Base-by-base conservation (phyloP, 2,113 vertebrate genomes). In the Nesoenas mayeri region DNA sequence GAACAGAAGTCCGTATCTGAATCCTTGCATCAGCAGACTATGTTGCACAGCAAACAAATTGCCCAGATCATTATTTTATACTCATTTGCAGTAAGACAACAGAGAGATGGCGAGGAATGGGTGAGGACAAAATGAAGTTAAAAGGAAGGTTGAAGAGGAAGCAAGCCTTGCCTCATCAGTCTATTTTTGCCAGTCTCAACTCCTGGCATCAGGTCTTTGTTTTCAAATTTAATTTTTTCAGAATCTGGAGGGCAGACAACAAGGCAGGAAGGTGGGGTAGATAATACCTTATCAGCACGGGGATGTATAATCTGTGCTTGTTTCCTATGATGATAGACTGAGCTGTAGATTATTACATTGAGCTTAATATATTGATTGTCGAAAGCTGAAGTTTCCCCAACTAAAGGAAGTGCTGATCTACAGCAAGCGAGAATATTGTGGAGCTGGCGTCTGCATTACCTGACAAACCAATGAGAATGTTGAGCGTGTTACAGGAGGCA, bases 21-120 rank as follows among this genome's bases (percentile, higher is more conserved):
- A 67, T 22, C 53, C 84, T 95, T 95, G 84, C 95, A 95, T 97
- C 96, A 97, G 96, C 95, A 97, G 96, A 53, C 94, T 95, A 65
- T 91, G 79, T 61, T 92, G 93, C 93, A 84, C 93, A 84, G 89
- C 86, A 93, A 95, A 95, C 86, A 89, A 75, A 40, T 89, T 88
- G 66, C 60, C 61, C 36, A 19, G 89, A 50, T 84, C 57, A 16
- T 95, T 92, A 56, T 92, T 96, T 92, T 93, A 9, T 26, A 12
- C 91, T 92, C 92, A 21, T 95, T 95, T 95, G 40, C 89, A 91
- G 69, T 25, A 56, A 74, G 82, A 56, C 89, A 60, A 1, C 61
- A 96, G 90, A 88, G 81, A 88, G 85, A 94, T 77, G 71, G 65
- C 34, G 36, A 66, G 65, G 83, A 87, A 72, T 72, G 86, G 61